Evolutionary conservation across 2,113 vertebrate genomes (phyloP), one percentile per base, ranked within the genome.

Genomic region (Marmota monax): DNA sequence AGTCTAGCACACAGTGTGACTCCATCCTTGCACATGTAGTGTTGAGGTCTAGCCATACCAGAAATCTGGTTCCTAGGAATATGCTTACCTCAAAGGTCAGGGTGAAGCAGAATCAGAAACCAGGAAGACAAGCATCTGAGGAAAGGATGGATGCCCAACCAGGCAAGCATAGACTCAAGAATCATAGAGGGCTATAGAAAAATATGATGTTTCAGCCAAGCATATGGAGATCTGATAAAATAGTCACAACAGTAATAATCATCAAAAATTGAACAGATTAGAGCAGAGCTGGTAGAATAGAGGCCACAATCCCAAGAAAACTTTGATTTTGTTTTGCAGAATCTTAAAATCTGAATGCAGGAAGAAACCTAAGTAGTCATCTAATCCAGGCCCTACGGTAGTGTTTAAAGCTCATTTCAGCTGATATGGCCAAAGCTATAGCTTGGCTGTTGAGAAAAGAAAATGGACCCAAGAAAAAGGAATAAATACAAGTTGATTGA

Each of bases 191-290:
- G 79, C 73, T 42, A 17, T 51, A 88, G 42, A 61, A 10, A 88
- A 90, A 74, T 53, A 22, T 69, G 29, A 12, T 90, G 27, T 87
- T 23, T 58, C 22, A 79, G 32, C 17, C 20, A 93, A 34, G 56
- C 65, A 73, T 16, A 39, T 67, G 39, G 53, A 32, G 72, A 72
- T 86, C 34, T 96, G 61, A 82, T 78, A 72, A 87, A 51, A 72
- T 88, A 20, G 65, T 92, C 78, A 70, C 70, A 11, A 42, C 48
- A 51, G 27, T 61, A 42, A 69, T 93, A 84, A 96, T 90, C 53
- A 32, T 95, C 2, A 73, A 61, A n/a, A 87, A 16, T 67, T 90
- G 48, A 93, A 42, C 12, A 9, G 3, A 73, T 45, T 79, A 69
- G 22, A 92, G 16, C 32, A 86, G 78, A 90, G 17, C 17, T 87